Conservation (phyloP, 2,797 vertebrate species). For the Chaenodraco wilsoni region DNA sequence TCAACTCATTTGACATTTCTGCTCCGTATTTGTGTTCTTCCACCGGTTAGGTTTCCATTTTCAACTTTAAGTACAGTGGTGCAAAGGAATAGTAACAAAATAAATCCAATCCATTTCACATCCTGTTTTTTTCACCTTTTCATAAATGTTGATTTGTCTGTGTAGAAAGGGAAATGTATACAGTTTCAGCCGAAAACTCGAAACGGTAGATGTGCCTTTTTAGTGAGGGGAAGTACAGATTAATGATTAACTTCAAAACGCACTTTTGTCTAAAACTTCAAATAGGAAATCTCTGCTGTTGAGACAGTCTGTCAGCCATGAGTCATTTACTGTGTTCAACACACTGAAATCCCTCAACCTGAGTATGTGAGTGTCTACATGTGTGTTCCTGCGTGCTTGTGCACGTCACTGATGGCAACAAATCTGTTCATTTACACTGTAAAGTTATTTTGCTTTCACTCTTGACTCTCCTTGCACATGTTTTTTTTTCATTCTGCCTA, state of each 20-base stretch:
- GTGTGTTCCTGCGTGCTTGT: conserved; percentile 35
- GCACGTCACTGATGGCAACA: conserved; percentile 53
- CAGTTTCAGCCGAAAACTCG: conserved; percentile 20
- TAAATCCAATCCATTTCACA: conserved; percentile 59
- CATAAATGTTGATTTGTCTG: conserved; percentile 2
- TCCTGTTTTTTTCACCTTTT: conserved; percentile 56
- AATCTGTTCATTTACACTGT: conserved; percentile 69
- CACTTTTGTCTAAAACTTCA: conserved; percentile 22
- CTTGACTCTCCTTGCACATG: conserved; percentile 65
- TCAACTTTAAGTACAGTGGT: conserved; percentile 21
- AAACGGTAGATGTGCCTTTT: conserved; percentile 8
- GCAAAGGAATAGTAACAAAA: conserved; percentile 53
- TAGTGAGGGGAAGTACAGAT: neutral
- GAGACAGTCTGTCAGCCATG: conserved; percentile 55
- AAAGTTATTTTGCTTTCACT: conserved; percentile 66
- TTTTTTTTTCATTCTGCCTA: conserved; percentile 51
- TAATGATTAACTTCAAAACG: conserved; percentile 29
- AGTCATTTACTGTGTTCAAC: conserved; percentile 68
- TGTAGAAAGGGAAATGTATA: conserved; percentile 9
- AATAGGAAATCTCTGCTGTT: conserved; percentile 26
- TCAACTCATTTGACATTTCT: conserved; percentile 41
- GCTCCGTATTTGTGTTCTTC: conserved; percentile 31
- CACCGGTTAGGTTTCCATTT: conserved; percentile 29
- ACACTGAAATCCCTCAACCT: conserved; percentile 64
- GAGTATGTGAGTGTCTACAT: conserved; percentile 40